Evolutionary conservation across 2,797 vertebrate species (phyloP), one percentile per base, ranked within the genome.

Genomic region (Lemur catta): DNA sequence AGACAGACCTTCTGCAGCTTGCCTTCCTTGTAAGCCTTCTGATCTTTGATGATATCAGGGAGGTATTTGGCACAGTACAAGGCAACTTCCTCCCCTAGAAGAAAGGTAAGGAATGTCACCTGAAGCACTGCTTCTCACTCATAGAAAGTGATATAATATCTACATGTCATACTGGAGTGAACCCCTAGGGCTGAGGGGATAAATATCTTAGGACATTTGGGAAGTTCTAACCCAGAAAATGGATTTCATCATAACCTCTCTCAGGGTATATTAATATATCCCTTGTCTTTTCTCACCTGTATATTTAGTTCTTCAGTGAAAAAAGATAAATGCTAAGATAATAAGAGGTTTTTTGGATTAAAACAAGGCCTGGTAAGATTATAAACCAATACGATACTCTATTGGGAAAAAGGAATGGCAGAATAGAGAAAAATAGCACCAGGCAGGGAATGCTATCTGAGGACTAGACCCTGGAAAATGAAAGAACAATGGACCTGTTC

Each of bases 1-100:
- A 96, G 57, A 98, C 97, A 96, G 46, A 99, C 99, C 99, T 99
- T 99, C 94, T 99, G 99, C 97, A 99, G 97, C 97, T 99, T 99
- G 87, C 99, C 99, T 84, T 99, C 99, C 98, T 99, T 99, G 97
- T 99, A 99, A 3, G 99, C 99, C 96, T 99, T 99, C 98, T 99
- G 99, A 87, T 99, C 99, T 98, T 99, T 99, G 98, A 99, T 99
- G 95, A 99, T 99, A 67, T 99, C 99, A 79, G 99, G 99, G 88
- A 99, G 99, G 93, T 99, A 99, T 98, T 99, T 99, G 97, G 99
- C 99, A 99, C 99, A 99, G 97, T 99, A 99, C 50, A 99, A 98
- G 35, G 99, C 99, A 94, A 99, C 99, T 96, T 99, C 99, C 97
- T 99, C 99, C 95, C 99, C 99, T 99, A 98, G 69, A 98, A 98